Conservation (phyloP, 2,797 vertebrate species). For the Limosa lapponica region DNA sequence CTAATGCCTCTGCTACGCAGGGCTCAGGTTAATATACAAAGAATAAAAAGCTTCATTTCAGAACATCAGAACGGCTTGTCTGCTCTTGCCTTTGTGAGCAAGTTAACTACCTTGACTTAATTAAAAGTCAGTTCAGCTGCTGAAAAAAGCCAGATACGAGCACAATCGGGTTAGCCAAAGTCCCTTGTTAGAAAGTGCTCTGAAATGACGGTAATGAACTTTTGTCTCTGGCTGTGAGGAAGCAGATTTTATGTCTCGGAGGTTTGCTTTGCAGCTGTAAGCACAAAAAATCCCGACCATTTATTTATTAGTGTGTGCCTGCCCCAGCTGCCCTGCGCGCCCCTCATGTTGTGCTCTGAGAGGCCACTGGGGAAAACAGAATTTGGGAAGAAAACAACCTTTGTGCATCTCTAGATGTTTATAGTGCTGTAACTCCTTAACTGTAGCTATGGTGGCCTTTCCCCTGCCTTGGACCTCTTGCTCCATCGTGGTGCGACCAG, state of each 20-base stretch:
- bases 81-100: neutral
- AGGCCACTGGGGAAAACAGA: neutral
- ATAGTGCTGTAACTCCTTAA: neutral
- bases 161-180: neutral
- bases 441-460: neutral
- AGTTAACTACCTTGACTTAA: neutral
- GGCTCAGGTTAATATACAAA: neutral
- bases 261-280: neutral
- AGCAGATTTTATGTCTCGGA: neutral
- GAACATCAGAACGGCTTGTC: neutral
- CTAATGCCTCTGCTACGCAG: neutral
- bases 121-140: neutral
- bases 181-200: neutral
- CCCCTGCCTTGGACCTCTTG: fast-evolving
- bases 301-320: neutral
- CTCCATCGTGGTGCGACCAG: fast-evolving
- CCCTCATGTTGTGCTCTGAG: neutral
- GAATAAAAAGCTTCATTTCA: neutral
- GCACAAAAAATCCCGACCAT: neutral
- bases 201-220: neutral
- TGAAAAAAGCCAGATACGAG: neutral
- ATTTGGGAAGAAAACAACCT: neutral
- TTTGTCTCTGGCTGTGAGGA: neutral
- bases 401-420: neutral
- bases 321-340: fast-evolving